Evolutionary conservation across 2,888 invertebrate genomes (phyloP), one percentile per base, ranked within the genome.

Genomic region (Lycocerus yunnanus): DNA sequence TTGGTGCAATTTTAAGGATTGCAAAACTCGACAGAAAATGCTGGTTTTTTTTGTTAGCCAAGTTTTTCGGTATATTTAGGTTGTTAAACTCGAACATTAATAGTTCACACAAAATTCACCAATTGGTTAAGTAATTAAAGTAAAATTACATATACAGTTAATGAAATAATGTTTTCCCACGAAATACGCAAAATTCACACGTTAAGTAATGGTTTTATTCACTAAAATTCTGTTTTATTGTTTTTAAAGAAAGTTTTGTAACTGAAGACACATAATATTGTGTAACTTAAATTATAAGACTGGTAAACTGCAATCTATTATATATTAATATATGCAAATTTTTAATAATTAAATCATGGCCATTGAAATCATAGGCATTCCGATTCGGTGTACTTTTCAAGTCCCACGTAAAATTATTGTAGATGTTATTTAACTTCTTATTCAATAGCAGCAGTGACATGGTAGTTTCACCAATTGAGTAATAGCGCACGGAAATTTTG

Each of bases 201-300:
- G 61, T 63, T 63, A 63, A 63, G 61, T 63, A 63, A 63, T 63
- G n/a, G 20, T 10, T 63, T 63, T 63, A 20, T 63, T 63, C 61
- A 18, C 61, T 20, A 63, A 63, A 63, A n/a, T 43, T 43, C n/a
- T 43, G 27, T 43, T 43, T 43, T 43, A 43, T 43, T 43, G 43
- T 43, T 43, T 21, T 43, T 8, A 43, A 43, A 43, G 43, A 43
- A 43, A 43, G 43, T 43, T 43, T 43, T 43, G 43, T 43, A 43
- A 43, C 43, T 43, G 43, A 43, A 43, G 43, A 43, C 43, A 43
- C 43, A 43, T 43, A 43, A 43, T n/a, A 43, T 43, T 43, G 43
- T 43, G 43, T 43, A 43, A 43, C n/a, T 43, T 43, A 43, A 43
- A 43, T 43, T 43, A 43, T 43, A 43, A 43, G n/a, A 43, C 43